Base-by-base conservation (phyloP, 1,140 invertebrate species). In the Pentalonia nigronervosa region DNA sequence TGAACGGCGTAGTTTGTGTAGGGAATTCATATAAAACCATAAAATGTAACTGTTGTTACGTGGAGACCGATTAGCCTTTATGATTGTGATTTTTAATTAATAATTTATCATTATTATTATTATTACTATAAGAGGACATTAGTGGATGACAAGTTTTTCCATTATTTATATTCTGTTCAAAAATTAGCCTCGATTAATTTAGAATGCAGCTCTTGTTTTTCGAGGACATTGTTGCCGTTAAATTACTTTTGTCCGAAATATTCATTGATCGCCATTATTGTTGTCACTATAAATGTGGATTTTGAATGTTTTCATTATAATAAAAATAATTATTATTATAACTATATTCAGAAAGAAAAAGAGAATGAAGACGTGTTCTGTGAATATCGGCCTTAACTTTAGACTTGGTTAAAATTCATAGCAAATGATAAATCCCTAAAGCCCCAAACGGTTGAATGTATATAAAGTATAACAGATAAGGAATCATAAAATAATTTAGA, bases 131-230 rank as follows among this genome's bases (percentile, higher is more conserved):
- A 89, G 34, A 81, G 48, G 81, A 86, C 81, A 86, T 93, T 93
- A 93, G 45, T 53, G 91, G 47, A 84, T 84, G 91, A 93, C 91
- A 93, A 93, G 91, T 93, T 93, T 93, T 93, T 86, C 81, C 91
- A 86, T 93, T 93, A 93, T 93, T 93, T 93, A 93, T 93, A 93
- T 93, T 92, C 67, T 30, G 81, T 84, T 93, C 91, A 53, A 93
- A 93, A 93, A 93, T 93, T 93, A 93, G 81, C 47, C 81, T 93
- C 81, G 48, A 93, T 93, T 93, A 93, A 93, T 93, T 93, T 93
- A 34, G 34, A 93, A 83, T 30, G 91, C 81, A 48, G 53, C 47
- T 53, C 81, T 50, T 84, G 81, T 86, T 93, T 93, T 93, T 34
- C 91, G 91, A 86, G 91, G 48, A 93, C 91, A 83, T 84, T 93